Evolutionary conservation across 2,113 vertebrate genomes (phyloP), one percentile per base, ranked within the genome.

Genomic region (Acanthisitta chloris): DNA sequence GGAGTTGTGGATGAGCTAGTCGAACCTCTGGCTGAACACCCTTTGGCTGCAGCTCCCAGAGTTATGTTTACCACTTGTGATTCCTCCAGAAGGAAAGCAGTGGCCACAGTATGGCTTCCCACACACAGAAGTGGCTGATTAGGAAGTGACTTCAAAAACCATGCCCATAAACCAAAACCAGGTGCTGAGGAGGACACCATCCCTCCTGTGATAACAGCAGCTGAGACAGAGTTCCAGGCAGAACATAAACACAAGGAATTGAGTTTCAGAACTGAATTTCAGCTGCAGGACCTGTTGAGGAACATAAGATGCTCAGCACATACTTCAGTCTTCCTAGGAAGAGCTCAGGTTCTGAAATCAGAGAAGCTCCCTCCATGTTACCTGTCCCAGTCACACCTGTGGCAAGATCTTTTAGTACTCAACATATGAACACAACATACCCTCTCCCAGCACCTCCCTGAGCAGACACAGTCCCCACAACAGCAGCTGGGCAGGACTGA

Each of bases 31-130:
- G 18, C 33, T 74, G 65, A 80, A 40, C 14, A 62, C 7, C 29
- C n/a, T 70, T 79, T 38, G 58, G 42, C 55, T 73, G 29, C 85
- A 78, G 59, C 65, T 73, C 45, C 17, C 28, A n/a, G 79, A 15
- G 72, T 0, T 0, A 0, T 40, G 40, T 42, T 40, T 52, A 45
- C 43, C 62, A 9, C 29, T 17, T 31, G 38, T 38, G 79, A 46
- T 43, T 31, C 65, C 29, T 3, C 20, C 66, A 46, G 18, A 67
- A 59, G 71, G 48, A 85, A 71, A 59, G 61, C 74, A 61, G 31
- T 18, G 10, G 2, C 59, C 62, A 7, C 34, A 9, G 57, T 2
- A 0, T 19, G 21, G 40, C 59, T 73, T 48, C 67, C 55, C 58
- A 46, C 0, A 1, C n/a, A 20, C 66, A n/a, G 43, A 48, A 77